Base-by-base conservation (phyloP, 2,888 invertebrate genomes). In the Barypeithes pellucidus region DNA sequence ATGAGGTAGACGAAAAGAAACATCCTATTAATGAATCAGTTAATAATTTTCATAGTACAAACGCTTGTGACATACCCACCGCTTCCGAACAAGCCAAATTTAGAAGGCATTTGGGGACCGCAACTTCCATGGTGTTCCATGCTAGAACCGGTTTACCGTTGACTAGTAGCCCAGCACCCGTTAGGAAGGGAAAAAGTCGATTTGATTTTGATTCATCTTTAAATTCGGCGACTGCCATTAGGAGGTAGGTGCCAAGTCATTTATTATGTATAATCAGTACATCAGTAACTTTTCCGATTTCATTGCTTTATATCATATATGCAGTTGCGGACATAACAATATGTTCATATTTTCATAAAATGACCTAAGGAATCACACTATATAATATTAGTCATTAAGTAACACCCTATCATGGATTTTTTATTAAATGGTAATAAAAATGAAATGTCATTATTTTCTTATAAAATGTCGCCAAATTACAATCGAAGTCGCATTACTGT, bases 161-260 rank as follows among this genome's bases (percentile, higher is more conserved):
- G 52, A 94, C 95, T 0, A 95, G 95, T 41, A 95, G 95, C 84
- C 96, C 96, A 0, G 96, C 95, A 1, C 96, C 96, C 0, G 86
- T 94, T 75, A 87, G 95, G 52, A 88, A 93, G 62, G 93, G 94
- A 2, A 92, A 91, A 77, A 91, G 91, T 67, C 91, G 93, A 81
- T 95, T 96, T 84, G 95, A 94, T 83, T 96, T 93, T 81, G 96
- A 96, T 86, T 93, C 93, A 80, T 91, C 92, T 43, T 90, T 95
- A 76, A 92, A 91, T 79, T 92, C 92, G 7, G 92, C 94, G 29
- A 92, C 93, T 67, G 94, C 94, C 45, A 94, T 95, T 78, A 92
- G 94, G 87, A 94, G 93, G 94, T 94, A 82, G 80, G 83, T 82
- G 43, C 47, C 22, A 45, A 22, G 22, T 24, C n/a, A 1, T 24